A percentile compares a stretch with the other conserved stretches of the same genome.
These are phyloP conservation scores for Salticus scenicus DNA, from an alignment of 2,888 invertebrate genomes.

Conservation along the genomic window DNA sequence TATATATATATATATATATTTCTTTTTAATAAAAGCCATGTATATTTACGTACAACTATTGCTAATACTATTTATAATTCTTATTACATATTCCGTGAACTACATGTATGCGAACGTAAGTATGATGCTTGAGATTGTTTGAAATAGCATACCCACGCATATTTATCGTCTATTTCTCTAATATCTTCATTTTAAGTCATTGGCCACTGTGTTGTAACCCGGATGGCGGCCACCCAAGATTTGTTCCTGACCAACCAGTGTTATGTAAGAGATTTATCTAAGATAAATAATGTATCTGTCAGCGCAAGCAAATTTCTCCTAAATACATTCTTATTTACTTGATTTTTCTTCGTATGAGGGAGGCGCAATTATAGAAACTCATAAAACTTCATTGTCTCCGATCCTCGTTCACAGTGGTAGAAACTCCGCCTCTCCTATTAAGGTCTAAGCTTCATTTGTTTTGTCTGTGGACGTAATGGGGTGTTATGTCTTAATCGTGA, in stretches of 20 bases:
- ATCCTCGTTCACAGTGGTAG: constrained; percentile 22
- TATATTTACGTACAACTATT: too few species aligned
- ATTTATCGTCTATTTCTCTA: neutral
- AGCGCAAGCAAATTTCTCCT: neutral
- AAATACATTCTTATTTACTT: too few species aligned
- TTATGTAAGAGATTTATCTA: neutral
- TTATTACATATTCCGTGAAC: too few species aligned
- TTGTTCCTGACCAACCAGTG: neutral
- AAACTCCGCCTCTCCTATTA: constrained; percentile 58
- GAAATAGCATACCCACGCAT: too few species aligned
- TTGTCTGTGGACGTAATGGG: constrained; percentile 31
- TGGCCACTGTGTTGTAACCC: constrained; percentile 37
- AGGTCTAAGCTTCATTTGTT: constrained; percentile 49
- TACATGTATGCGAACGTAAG: too few species aligned
- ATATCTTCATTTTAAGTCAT: constrained; percentile 43
- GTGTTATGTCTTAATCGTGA: constrained; percentile 66
- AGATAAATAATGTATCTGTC: neutral
- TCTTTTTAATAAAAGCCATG: too few species aligned
- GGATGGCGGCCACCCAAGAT: constrained; percentile 9
- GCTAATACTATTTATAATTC: too few species aligned
- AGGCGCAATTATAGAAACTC: constrained; percentile 55
- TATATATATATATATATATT: too few species aligned
- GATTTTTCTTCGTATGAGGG: too few species aligned
- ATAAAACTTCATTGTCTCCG: constrained; percentile 7
- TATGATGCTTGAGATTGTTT: too few species aligned